Evolutionary conservation across 1,140 invertebrate genomes (phyloP), one percentile per base, ranked within the genome.

Genomic region (Paramacrobiotus metropolitanus): DNA sequence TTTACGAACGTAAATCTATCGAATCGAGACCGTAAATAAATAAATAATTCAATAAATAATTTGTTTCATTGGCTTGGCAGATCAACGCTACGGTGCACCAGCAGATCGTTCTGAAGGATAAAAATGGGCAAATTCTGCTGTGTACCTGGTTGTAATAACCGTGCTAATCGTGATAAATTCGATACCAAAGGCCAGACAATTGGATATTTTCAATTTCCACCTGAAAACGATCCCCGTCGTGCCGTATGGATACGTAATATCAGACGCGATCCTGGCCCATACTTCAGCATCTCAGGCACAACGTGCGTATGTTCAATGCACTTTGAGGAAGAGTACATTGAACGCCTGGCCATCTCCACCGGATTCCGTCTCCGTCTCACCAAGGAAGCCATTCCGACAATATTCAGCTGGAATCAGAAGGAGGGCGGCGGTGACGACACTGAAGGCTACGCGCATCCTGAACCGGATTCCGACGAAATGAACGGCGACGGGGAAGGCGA

Each of bases 321-420:
- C 48, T 55, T 55, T 55, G 48, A 55, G 24, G 48, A 55, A 28
- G 48, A 55, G 48, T 55, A 55, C 48, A 55, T 55, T 24, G 48
- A 55, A 28, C 48, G 48, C 15, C 28, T 55, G 24, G 48, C 48
- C 48, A 55, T 55, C 48, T 55, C 48, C 15, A 55, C 48, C 4
- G 48, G 48, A 28, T 55, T 55, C 48, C 48, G 48, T 15, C 48
- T 55, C 4, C 48, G 48, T 28, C 48, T 55, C 15, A 55, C 48
- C 15, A 55, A 55, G 48, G 48, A 55, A 28, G 48, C 48, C 48
- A 55, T 55, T 28, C 48, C 48, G 15, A 55, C 48, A 15, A 4
- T 55, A 15, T 55, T 55, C 48, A 20, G 15, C 48, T 55, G 48
- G 48, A 55, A 55, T 28, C 15, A 28, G 15, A 24, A 24, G 15